phyloP scores from a whole-genome alignment of 1,140 invertebrate genomes.

The Trichonephila clavata region DNA sequence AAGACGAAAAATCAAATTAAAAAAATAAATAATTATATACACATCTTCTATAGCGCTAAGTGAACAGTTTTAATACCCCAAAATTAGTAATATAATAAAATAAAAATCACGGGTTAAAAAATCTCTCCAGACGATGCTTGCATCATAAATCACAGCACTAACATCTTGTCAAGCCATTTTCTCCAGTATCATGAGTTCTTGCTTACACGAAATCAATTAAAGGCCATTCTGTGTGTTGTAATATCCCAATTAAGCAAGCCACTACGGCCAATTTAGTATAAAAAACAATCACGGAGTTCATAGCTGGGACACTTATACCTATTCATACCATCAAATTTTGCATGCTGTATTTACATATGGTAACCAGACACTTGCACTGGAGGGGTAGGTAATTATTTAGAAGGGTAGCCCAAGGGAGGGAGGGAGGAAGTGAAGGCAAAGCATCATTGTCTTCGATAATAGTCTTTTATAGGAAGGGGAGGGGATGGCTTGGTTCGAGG shows the following conservation, averaged over 20 bases:
- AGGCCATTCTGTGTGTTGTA: constrained; percentile 59
- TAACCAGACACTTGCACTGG: constrained; percentile 33
- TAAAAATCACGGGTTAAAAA: background rate
- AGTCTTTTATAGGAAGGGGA: constrained; percentile 31
- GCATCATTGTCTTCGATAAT: constrained; percentile 59
- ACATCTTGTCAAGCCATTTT: background rate
- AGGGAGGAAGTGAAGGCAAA: background rate
- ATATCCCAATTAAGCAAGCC: constrained; percentile 48
- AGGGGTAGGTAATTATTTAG: constrained; percentile 6
- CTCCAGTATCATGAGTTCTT: constrained; percentile 37
- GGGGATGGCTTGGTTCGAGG: background rate
- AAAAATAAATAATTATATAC: background rate
- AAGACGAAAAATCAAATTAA: background rate
- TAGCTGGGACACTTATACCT: background rate
- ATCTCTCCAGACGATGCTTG: background rate
- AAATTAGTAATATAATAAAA: constrained; percentile 28
- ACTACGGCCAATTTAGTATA: constrained; percentile 42
- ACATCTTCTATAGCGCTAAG: background rate
- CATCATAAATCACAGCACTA: constrained; percentile 33
- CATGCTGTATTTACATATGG: constrained; percentile 53
- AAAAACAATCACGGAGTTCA: constrained; percentile 53
- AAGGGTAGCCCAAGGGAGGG: background rate
- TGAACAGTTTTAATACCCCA: background rate
- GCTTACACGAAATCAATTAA: constrained; percentile 75
- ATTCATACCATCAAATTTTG: constrained; percentile 42